These are phyloP conservation scores for Paratilapia polleni DNA, from an alignment of 2,113 vertebrate species.

Conservation along the genomic window DNA sequence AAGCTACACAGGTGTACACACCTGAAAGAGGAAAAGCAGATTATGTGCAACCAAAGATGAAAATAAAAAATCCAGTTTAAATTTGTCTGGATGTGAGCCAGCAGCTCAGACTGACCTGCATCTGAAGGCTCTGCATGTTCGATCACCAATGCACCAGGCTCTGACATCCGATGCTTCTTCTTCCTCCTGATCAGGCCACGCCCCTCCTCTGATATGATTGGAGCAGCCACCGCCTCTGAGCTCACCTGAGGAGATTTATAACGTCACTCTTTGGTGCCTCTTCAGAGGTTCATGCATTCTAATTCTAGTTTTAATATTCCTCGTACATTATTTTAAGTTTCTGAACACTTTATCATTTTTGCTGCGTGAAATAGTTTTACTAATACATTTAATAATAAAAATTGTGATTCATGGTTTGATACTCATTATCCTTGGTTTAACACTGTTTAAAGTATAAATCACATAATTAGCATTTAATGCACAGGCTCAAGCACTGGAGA, in stretches of 20 bases:
- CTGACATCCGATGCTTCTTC: constrained; percentile 74
- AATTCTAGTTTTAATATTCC: neutral
- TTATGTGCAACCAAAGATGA: accelerated
- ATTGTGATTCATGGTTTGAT: neutral
- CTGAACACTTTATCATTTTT: neutral
- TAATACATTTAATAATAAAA: accelerated
- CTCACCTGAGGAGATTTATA: constrained; percentile 67
- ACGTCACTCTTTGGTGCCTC: neutral
- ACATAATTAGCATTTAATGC: too few species aligned
- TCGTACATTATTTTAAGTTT: neutral
- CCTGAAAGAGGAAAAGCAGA: constrained; percentile 51
- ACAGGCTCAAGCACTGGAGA: too few species aligned
- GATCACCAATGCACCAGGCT: constrained; percentile 81
- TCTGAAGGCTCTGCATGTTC: constrained; percentile 75
- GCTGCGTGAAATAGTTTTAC: too few species aligned
- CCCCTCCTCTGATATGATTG: constrained; percentile 61
- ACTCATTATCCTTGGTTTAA: neutral
- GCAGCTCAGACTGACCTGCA: constrained; percentile 58
- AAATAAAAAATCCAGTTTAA: neutral
- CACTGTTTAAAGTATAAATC: too few species aligned
- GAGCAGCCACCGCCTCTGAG: constrained; percentile 66
- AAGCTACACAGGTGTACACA: constrained; percentile 85
- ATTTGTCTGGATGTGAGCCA: neutral
- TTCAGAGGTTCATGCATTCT: accelerated
- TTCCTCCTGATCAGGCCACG: constrained; percentile 46